These are phyloP conservation scores for Formica selysi DNA, from an alignment of 1,140 invertebrate species.

Conservation along the genomic window DNA sequence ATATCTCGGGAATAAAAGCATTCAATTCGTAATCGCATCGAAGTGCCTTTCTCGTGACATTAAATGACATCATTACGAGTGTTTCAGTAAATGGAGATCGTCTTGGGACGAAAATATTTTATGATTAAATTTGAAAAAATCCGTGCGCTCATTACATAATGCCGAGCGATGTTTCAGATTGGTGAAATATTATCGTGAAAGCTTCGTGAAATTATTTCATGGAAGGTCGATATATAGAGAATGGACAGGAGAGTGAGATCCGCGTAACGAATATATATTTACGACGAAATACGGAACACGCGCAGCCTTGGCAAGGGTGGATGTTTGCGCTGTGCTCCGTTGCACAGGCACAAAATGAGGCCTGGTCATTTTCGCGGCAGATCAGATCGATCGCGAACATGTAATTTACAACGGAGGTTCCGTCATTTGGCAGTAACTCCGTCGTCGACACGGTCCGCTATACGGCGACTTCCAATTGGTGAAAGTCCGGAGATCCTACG, in stretches of 20 bases:
- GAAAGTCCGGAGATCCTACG: conserved; percentile 48
- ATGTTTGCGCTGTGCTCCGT: conserved; percentile 40
- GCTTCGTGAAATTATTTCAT: background rate
- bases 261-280: background rate
- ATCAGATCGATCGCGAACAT: conserved; percentile 54
- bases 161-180: background rate
- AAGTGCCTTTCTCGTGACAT: conserved; percentile 26
- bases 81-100: conserved; percentile 24
- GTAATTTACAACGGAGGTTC: conserved; percentile 50
- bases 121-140: conserved; percentile 36
- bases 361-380: conserved; percentile 7
- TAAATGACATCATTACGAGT: conserved; percentile 35
- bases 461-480: conserved; percentile 36
- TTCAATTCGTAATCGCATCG: conserved; percentile 31
- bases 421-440: conserved; percentile 30
- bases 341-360: conserved; percentile 50
- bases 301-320: conserved; percentile 42
- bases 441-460: conserved; percentile 18
- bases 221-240: background rate
- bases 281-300: background rate
- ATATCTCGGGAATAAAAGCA: conserved; percentile 24
- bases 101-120: background rate
- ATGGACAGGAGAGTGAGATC: background rate
- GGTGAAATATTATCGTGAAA: background rate
- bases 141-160: background rate